Evolutionary conservation across 2,113 vertebrate species (phyloP), one percentile per base, ranked within the genome.

Genomic region (Ailurus styani): DNA sequence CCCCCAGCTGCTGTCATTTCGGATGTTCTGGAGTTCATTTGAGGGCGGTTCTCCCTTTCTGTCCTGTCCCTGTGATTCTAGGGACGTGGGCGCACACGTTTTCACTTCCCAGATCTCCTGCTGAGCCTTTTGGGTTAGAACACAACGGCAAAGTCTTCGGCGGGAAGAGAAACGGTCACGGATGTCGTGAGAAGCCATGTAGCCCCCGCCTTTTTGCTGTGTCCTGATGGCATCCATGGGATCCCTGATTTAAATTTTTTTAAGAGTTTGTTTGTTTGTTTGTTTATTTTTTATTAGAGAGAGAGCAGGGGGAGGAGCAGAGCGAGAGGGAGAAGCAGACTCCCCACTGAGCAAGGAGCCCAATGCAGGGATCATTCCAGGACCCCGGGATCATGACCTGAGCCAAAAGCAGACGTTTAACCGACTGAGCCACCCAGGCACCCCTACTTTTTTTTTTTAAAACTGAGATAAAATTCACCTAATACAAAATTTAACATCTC

Each of bases 81-180:
- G 34, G 3, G 11, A 17, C 18, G 3, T 57, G 6, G 23, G n/a
- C 4, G 0, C 18, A 1, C 21, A 27, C 10, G 34, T 29, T 8
- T 93, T 34, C 47, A 29, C 20, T 12, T 42, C 52, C 75, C 90
- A 55, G 70, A 40, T 81, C 77, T 54, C 20, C 5, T 29, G 7
- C 79, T 42, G 47, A 47, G 23, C 17, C 54, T n/a, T 75, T 11
- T 0, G 14, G 87, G 25, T 87, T 9, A 25, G 66, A 73, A 40
- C 54, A 55, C 54, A 66, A 57, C 17, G 42, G 54, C 62, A 29
- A 40, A 31, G 15, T 73, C 94, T 64, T 54, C 27, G 50, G 2
- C 31, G 54, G 45, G 64, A 86, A 89, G 27, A 47, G 45, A 66
- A 37, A 27, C 10, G 17, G 37, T 37, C 82, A 72, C 23, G 15